Evolutionary conservation across 2,113 vertebrate species (phyloP).

Genomic region (Albula goreensis): DNA sequence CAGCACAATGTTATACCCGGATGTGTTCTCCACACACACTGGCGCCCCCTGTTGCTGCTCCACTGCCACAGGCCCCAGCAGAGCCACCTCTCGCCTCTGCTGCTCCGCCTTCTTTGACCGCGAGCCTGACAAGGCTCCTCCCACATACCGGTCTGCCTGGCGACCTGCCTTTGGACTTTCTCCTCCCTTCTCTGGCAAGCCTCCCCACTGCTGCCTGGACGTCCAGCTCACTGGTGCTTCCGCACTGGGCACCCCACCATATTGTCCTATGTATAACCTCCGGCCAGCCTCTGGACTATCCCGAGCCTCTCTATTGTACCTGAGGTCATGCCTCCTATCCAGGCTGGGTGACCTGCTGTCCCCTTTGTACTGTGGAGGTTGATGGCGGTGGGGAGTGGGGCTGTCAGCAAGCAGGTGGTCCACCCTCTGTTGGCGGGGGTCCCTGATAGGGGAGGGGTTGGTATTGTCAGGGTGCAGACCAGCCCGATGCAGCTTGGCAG

Average conservation of each 20-base stretch:
- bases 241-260: background rate
- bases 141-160: background rate
- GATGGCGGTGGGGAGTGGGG: constrained; percentile 48
- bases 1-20: constrained; percentile 2
- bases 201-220: constrained; percentile 40
- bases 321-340: constrained; percentile 31
- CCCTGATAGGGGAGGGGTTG: constrained; percentile 45
- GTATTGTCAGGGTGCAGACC: background rate
- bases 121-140: background rate
- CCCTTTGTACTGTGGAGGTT: constrained; percentile 46
- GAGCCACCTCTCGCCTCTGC: constrained; percentile 19
- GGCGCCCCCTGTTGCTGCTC: background rate
- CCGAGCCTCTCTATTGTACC: constrained; percentile 23
- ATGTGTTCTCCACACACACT: background rate
- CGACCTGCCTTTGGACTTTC: background rate
- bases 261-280: constrained; percentile 27
- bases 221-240: constrained; percentile 48
- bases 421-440: constrained; percentile 37
- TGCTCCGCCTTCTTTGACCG: constrained; percentile 19
- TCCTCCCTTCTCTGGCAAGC: background rate
- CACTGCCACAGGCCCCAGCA: background rate
- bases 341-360: constrained; percentile 20
- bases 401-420: constrained; percentile 23
- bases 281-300: constrained; percentile 44
- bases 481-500: constrained; percentile 34